Evolutionary conservation across 2,888 invertebrate species (phyloP).

Genomic region (Spisula solida): DNA sequence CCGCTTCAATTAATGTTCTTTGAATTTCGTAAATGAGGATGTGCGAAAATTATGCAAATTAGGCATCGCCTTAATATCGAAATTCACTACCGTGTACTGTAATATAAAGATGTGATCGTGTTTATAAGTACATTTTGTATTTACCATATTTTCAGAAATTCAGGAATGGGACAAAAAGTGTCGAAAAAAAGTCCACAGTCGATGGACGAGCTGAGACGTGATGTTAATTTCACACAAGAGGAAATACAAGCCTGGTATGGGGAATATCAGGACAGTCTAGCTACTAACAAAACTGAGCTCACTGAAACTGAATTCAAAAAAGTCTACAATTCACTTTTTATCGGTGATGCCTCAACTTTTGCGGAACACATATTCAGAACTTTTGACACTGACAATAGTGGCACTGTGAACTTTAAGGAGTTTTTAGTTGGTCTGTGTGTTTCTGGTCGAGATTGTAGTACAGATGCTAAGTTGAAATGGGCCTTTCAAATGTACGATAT

Average conservation of each 20-base stretch:
- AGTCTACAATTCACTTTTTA: slow-evolving; percentile 66
- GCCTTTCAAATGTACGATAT: slow-evolving; percentile 74
- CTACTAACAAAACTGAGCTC: slow-evolving; percentile 39
- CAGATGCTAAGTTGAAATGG: slow-evolving; percentile 70
- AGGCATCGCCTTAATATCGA: neutral
- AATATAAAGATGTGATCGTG: neutral
- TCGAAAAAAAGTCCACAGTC: slow-evolving; percentile 25
- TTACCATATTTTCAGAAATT: neutral
- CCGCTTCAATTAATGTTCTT: neutral
- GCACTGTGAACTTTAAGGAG: slow-evolving; percentile 48
- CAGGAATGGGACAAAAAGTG: neutral
- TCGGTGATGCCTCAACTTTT: slow-evolving; percentile 66
- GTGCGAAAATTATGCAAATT: neutral
- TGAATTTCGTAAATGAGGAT: neutral
- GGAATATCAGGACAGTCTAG: slow-evolving; percentile 44
- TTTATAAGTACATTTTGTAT: neutral
- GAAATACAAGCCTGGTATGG: slow-evolving; percentile 58
- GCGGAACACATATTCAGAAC: slow-evolving; percentile 70
- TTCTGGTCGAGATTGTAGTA: slow-evolving; percentile 52
- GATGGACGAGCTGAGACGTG: neutral
- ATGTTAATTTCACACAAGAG: slow-evolving; percentile 46
- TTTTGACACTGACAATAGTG: slow-evolving; percentile 65
- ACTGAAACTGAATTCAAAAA: slow-evolving; percentile 58
- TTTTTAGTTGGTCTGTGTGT: slow-evolving; percentile 65
- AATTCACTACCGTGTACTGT: too few species aligned